Evolutionary conservation across 2,888 invertebrate species (phyloP).

Genomic region (Digitonthophagus gazella): DNA sequence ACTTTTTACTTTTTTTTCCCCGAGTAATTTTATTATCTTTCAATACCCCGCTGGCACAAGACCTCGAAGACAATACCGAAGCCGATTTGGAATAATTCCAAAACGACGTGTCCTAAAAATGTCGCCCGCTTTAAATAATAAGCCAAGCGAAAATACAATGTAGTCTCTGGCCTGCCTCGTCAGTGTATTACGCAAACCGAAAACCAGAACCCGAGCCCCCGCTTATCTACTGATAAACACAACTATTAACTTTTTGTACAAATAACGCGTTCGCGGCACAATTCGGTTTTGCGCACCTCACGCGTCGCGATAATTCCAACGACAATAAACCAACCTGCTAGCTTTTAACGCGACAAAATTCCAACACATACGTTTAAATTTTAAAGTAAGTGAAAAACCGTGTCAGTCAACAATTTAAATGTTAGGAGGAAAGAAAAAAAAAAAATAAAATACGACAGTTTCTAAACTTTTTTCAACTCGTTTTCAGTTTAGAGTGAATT

Average conservation of each 20-base stretch:
- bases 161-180: neutral
- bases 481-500: neutral
- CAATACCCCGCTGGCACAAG: neutral
- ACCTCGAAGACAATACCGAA: neutral
- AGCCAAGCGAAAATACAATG: constrained; percentile 6
- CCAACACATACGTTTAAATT: too few species aligned
- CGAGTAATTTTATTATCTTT: neutral
- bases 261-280: neutral
- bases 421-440: neutral
- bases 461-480: neutral
- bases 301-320: too few species aligned
- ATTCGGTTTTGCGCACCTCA: too few species aligned
- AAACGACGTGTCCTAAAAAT: constrained; percentile 10
- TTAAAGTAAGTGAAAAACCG: neutral
- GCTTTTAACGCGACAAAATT: too few species aligned
- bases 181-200: neutral
- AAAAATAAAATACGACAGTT: neutral
- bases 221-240: constrained; percentile 15
- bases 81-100: constrained; percentile 12
- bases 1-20: neutral
- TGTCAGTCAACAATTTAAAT: neutral
- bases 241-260: constrained; percentile 16
- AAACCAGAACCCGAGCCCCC: neutral
- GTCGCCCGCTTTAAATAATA: constrained; percentile 8
- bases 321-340: too few species aligned